Conservation (phyloP, 2,113 vertebrate species). For the Amphilophus citrinellus region DNA sequence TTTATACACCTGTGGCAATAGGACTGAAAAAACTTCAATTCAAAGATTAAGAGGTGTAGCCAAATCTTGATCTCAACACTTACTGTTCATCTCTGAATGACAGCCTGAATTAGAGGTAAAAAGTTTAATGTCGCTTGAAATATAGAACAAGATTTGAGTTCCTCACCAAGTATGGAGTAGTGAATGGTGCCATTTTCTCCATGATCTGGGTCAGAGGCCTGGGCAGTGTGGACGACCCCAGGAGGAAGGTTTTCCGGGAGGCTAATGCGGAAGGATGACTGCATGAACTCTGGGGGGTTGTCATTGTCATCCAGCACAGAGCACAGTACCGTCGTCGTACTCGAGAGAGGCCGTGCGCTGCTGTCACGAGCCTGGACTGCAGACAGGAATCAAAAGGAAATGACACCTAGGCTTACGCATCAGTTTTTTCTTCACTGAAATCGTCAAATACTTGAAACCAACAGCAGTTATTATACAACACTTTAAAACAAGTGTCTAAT, state of each 20-base stretch:
- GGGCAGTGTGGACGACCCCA: slow-evolving; percentile 77
- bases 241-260: slow-evolving; percentile 90
- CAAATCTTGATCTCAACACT: too few relatives aligned
- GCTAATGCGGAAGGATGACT: slow-evolving; percentile 77
- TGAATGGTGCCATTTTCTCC: slow-evolving; percentile 84
- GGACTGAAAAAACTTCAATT: too few relatives aligned
- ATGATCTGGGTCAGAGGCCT: slow-evolving; percentile 86
- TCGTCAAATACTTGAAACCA: too few relatives aligned
- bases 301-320: slow-evolving; percentile 91
- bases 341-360: slow-evolving; percentile 79
- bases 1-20: too few relatives aligned
- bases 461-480: background rate
- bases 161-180: slow-evolving; percentile 87
- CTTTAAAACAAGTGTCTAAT: background rate
- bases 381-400: background rate
- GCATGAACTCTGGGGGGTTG: slow-evolving; percentile 84
- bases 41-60: too few relatives aligned
- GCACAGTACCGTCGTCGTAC: slow-evolving; percentile 82
- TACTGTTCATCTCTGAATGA: background rate
- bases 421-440: background rate
- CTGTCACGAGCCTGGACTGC: slow-evolving; percentile 89
- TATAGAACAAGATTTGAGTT: background rate
- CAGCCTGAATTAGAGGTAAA: background rate
- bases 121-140: background rate
- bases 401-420: background rate